Conservation (phyloP, 2,113 vertebrate genomes). For the Tragulus kanchil region DNA sequence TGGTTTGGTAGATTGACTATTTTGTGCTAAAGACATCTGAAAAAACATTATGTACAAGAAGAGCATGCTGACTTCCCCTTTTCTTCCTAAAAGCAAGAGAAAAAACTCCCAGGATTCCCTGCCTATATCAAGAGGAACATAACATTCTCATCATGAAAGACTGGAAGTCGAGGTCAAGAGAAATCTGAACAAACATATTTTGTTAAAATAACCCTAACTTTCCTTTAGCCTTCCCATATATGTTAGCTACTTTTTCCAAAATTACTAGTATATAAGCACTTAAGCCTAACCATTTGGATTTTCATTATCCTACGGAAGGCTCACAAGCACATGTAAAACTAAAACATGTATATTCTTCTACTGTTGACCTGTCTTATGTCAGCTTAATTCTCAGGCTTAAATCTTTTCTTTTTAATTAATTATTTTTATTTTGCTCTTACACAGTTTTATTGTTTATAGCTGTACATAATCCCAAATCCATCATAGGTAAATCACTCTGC, state of each 20-base stretch:
- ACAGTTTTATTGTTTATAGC: too few relatives aligned
- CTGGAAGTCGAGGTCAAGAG: not conserved
- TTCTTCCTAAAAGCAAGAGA: not conserved
- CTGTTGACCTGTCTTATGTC: not conserved
- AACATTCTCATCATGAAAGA: not conserved
- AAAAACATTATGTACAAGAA: not conserved
- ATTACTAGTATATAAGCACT: not conserved
- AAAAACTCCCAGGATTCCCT: not conserved
- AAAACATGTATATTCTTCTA: not conserved
- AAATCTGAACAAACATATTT: not conserved
- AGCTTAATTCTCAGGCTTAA: not conserved
- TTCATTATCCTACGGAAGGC: not conserved
- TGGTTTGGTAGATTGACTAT: not conserved
- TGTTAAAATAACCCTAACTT: not conserved
- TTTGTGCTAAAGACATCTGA: not conserved
- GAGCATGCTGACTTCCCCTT: not conserved
- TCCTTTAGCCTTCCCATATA: not conserved
- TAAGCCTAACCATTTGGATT: not conserved
- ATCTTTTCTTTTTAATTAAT: too few relatives aligned
- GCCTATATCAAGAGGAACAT: not conserved
- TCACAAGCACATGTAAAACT: not conserved
- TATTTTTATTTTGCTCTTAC: too few relatives aligned
- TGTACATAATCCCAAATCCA: too few relatives aligned
- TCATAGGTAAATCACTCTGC: too few relatives aligned
- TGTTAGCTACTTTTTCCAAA: not conserved